These are phyloP conservation scores for Euglossa dilemma DNA, from an alignment of 1,140 invertebrate species.

Conservation along the genomic window DNA sequence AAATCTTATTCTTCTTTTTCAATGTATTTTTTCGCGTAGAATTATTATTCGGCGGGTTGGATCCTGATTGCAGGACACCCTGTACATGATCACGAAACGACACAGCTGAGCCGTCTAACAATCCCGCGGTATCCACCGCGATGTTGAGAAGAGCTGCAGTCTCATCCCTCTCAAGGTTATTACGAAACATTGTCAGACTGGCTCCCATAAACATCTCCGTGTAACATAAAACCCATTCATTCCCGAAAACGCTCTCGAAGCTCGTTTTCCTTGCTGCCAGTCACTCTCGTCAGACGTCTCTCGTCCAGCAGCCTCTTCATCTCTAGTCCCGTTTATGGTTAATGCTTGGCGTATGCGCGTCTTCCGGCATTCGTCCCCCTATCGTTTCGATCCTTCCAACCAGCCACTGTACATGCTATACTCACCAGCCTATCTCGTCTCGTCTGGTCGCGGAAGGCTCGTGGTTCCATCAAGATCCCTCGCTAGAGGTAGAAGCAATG, in stretches of 20 bases:
- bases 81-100: not conserved
- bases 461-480: not conserved
- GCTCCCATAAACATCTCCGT: conserved; percentile 18
- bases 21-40: too few relatives aligned
- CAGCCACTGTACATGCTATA: not conserved
- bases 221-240: conserved; percentile 50
- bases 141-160: conserved; percentile 23
- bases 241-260: conserved; percentile 43
- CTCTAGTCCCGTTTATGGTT: conserved; percentile 29
- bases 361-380: conserved; percentile 30
- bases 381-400: conserved; percentile 8
- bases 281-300: conserved; percentile 20
- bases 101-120: not conserved
- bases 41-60: too few relatives aligned
- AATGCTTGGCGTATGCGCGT: not conserved
- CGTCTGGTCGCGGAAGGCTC: not conserved
- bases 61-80: not conserved
- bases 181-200: conserved; percentile 1
- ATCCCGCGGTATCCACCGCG: not conserved
- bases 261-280: conserved; percentile 36
- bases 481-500: too few relatives aligned
- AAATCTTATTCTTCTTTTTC: too few relatives aligned
- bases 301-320: not conserved
- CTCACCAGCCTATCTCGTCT: not conserved
- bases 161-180: conserved; percentile 30